Base-by-base conservation (phyloP, 2,888 invertebrate genomes). In the Perizoma affinitatum region DNA sequence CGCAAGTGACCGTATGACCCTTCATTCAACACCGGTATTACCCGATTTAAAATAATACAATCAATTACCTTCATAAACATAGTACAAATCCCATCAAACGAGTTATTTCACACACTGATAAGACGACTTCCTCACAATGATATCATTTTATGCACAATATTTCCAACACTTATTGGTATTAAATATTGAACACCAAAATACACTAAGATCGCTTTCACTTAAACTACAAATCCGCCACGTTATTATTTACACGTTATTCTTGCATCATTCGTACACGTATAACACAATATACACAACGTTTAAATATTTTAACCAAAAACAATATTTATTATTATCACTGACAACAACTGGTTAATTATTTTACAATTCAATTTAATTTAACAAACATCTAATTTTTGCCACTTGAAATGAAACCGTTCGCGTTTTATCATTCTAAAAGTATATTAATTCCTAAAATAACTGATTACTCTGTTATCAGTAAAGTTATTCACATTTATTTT, bases 31-130 rank as follows among this genome's bases (percentile, higher is more conserved):
- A 11, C 5, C 22, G n/a, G 6, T 35, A 42, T 35, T 34, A 22
- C n/a, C 10, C 38, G 40, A 44, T 45, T 41, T 0, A 41, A 44
- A 44, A 54, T 45, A 48, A 58, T 49, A 59, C 49, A 35, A 22
- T 35, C 33, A 51, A 46, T 54, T 54, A 60, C 59, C 54, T 50
- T 45, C 5, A 46, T 9, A 22, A 50, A 46, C 54, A 54, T 40
- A 59, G 59, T 22, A 34, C 50, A 50, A 46, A 54, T 54, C 42
- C 36, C 50, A 38, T 9, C 4, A 40, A 22, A 22, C 22, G 41
- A 45, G 45, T 54, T 11, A 41, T 42, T 60, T 60, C 59, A 60
- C 54, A 60, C 54, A 51, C 59, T 54, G 59, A 60, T 60, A 60
- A 41, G 42, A 36, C 5, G 5, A 45, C 50, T 50, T 54, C n/a